A percentile compares a stretch with the other conserved stretches of the same genome.
Conservation (phyloP, 1,140 invertebrate species). For the Drosophila jambulina region DNA sequence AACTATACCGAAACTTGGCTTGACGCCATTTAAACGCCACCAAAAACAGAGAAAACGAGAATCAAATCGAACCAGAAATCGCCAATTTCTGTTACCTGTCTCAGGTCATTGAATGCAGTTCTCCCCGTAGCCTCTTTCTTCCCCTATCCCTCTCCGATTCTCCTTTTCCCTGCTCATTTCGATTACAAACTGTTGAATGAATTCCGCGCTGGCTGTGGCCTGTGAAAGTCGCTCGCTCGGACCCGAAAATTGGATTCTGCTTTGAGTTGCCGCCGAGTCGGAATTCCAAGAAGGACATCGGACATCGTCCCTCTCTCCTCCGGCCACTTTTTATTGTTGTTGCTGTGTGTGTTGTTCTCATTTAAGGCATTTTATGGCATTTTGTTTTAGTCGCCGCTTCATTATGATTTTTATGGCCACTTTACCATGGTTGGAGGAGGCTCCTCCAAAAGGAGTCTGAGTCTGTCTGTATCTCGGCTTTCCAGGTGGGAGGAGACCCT, state of each 20-base stretch:
- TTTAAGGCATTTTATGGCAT: constrained; percentile 81
- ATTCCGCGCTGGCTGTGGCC: constrained; percentile 58
- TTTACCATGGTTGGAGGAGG: constrained; percentile 53
- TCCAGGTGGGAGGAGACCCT: constrained; percentile 14
- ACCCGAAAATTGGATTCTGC: constrained; percentile 40
- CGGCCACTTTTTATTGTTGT: constrained; percentile 29
- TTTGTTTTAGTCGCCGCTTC: constrained; percentile 82
- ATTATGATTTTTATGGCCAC: constrained; percentile 83
- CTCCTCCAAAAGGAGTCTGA: constrained; percentile 17
- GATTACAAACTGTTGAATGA: constrained; percentile 82
- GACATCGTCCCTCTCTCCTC: constrained; percentile 21
- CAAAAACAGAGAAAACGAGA: constrained; percentile 33
- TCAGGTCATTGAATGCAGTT: constrained; percentile 59
- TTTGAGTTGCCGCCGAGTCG: constrained; percentile 64
- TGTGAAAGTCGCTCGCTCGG: constrained; percentile 10
- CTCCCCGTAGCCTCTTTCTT: background rate
- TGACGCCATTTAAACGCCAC: constrained; percentile 78
- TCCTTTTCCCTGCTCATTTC: constrained; percentile 44
- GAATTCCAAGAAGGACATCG: constrained; percentile 78
- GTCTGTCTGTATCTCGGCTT: constrained; percentile 5
- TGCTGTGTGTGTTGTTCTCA: constrained; percentile 54
- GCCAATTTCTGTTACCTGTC: constrained; percentile 57
- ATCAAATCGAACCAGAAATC: constrained; percentile 24
- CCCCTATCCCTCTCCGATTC: background rate
- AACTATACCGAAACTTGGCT: constrained; percentile 40